phyloP scores from a whole-genome alignment of 1,140 invertebrate genomes.

The Drosophila sechellia region DNA sequence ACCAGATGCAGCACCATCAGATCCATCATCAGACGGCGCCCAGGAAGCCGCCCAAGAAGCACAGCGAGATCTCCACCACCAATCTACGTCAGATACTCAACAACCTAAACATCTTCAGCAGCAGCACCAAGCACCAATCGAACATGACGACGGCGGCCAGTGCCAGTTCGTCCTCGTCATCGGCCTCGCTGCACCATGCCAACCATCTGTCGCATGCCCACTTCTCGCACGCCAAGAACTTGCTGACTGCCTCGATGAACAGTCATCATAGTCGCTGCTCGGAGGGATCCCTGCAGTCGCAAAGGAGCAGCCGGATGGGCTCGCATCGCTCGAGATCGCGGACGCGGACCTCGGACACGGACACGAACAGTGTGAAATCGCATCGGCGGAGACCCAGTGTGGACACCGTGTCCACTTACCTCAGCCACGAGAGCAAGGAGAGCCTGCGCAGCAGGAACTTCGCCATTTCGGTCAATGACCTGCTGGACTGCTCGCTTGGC shows the following conservation, averaged over 20 bases:
- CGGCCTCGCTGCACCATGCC: constrained; percentile 38
- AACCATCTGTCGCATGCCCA: constrained; percentile 42
- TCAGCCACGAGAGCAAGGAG: constrained; percentile 92
- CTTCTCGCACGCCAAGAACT: constrained; percentile 76
- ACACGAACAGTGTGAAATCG: constrained; percentile 89
- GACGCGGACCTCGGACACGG: constrained; percentile 85
- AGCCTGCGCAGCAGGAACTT: constrained; percentile 84
- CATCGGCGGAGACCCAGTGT: constrained; percentile 91
- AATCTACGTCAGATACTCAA: constrained; percentile 91
- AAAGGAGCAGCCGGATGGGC: constrained; percentile 82
- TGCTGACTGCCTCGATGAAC: constrained; percentile 81
- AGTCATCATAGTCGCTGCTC: constrained; percentile 83
- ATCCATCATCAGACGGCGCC: constrained; percentile 46
- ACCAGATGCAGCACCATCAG: constrained; percentile 37
- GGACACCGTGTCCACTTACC: constrained; percentile 94
- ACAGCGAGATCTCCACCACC: constrained; percentile 85
- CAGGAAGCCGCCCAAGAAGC: constrained; percentile 81
- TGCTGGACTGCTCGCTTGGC: constrained; percentile 90
- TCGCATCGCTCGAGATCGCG: constrained; percentile 81
- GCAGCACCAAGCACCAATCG: constrained; percentile 85
- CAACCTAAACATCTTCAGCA: constrained; percentile 91
- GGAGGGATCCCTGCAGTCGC: constrained; percentile 78
- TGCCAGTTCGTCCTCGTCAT: constrained; percentile 39
- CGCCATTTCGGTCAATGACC: constrained; percentile 87
- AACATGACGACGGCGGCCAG: constrained; percentile 30